phyloP scores from a whole-genome alignment of 2,888 invertebrate genomes.

The Diaprepes abbreviatus region DNA sequence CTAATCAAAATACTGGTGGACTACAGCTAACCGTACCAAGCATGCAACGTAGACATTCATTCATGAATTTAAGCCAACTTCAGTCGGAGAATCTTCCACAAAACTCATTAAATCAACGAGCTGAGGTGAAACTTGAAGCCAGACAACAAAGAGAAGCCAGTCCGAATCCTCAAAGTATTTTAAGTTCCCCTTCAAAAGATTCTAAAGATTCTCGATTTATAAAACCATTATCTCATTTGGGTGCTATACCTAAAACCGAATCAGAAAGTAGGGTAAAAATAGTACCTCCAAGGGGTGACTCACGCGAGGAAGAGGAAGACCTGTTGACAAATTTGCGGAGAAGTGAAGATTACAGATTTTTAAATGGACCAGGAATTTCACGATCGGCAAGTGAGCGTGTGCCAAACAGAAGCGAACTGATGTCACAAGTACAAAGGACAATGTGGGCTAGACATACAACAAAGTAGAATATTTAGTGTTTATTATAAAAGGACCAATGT shows the following conservation, averaged over 20 bases:
- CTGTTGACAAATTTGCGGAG: conserved; percentile 72
- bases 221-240: conserved; percentile 77
- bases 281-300: conserved; percentile 72
- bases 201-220: conserved; percentile 70
- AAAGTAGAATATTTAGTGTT: conserved; percentile 71
- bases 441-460: conserved; percentile 92
- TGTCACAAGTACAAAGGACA: conserved; percentile 85
- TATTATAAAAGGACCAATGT: no score
- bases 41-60: conserved; percentile 35
- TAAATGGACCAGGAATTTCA: conserved; percentile 75
- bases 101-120: neutral
- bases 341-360: conserved; percentile 68
- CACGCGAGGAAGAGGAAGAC: conserved; percentile 59
- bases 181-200: neutral
- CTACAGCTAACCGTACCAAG: conserved; percentile 18
- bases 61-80: conserved; percentile 12
- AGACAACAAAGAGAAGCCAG: conserved; percentile 23
- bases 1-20: neutral
- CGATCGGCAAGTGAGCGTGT: conserved; percentile 89
- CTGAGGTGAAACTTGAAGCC: neutral
- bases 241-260: conserved; percentile 74
- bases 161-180: conserved; percentile 37
- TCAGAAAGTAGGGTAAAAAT: conserved; percentile 74
- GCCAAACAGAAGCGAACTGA: conserved; percentile 86
- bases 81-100: neutral